Evolutionary conservation across 1,140 invertebrate genomes (phyloP), one percentile per base, ranked within the genome.

Genomic region (Hormaphis cornu): DNA sequence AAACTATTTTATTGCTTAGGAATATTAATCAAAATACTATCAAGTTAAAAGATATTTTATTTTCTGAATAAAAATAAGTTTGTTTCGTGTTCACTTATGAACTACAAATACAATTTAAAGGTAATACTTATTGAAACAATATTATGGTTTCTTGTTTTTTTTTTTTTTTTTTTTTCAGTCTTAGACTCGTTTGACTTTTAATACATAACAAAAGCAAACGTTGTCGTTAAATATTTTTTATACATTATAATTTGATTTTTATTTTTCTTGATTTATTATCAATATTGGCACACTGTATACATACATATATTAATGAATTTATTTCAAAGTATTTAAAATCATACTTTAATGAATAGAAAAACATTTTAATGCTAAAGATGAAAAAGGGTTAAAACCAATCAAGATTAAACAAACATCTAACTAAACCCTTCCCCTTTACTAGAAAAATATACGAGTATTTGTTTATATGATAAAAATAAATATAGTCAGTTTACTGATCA

Each of bases 151-250:
- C 6, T 37, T 37, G 35, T 37, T 37, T 37, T 37, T 37, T 8
- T 44, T 40, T 6, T 26, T 7, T 16, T 40, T 58, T 40, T 42
- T 48, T 46, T 50, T 66, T 66, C 61, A 66, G 61, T 66, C 61
- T 66, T 66, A 22, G 44, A 63, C n/a, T 66, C 61, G 28, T 66
- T 66, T 66, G 61, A 44, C 42, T 44, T 50, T 58, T n/a, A 26
- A 35, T 48, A 66, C 7, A 66, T 66, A 33, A 30, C 7, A 48
- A 46, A 30, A 48, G 26, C 42, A 50, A 35, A 46, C 44, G 16
- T 37, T 4, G 9, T 54, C 20, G 40, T 22, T 56, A 42, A 42
- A 44, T 61, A 61, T 42, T 26, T 40, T 28, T 46, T 61, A 40
- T 42, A 40, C 35, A 59, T 40, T 40, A 44, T 18, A 61, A 44